phyloP scores from a whole-genome alignment of 2,113 vertebrate species.

The Ctenomys sociabilis region DNA sequence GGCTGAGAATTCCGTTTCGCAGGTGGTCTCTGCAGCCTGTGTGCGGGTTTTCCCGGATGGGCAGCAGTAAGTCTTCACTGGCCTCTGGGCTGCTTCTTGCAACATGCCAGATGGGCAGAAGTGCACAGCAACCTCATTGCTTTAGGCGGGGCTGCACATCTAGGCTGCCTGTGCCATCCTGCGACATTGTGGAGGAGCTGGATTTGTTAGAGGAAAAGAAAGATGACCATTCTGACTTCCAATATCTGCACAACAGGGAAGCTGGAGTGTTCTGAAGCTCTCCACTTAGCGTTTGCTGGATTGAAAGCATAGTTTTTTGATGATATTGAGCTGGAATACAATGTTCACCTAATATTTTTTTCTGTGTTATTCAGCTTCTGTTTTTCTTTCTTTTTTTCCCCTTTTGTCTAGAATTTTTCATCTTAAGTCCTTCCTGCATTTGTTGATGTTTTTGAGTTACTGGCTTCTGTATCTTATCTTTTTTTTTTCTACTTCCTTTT shows the following conservation, averaged over 20 bases:
- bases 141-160: neutral
- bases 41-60: fast-evolving
- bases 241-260: fast-evolving
- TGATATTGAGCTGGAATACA: neutral
- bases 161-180: neutral
- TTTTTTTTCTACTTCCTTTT: too few relatives aligned
- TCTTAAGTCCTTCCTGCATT: neutral
- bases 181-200: neutral
- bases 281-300: too few relatives aligned
- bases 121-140: neutral
- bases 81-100: neutral
- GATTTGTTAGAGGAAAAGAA: neutral
- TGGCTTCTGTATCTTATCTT: neutral
- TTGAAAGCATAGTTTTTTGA: fast-evolving
- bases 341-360: neutral
- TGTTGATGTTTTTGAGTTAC: neutral
- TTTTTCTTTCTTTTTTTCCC: too few relatives aligned
- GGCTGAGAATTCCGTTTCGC: neutral
- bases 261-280: fast-evolving
- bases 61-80: neutral
- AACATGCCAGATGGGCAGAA: fast-evolving
- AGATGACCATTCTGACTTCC: fast-evolving
- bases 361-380: neutral
- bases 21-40: neutral
- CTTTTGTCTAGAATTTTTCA: neutral